Conservation (phyloP, 2,888 invertebrate genomes). For the Notocelia uddmanniana region DNA sequence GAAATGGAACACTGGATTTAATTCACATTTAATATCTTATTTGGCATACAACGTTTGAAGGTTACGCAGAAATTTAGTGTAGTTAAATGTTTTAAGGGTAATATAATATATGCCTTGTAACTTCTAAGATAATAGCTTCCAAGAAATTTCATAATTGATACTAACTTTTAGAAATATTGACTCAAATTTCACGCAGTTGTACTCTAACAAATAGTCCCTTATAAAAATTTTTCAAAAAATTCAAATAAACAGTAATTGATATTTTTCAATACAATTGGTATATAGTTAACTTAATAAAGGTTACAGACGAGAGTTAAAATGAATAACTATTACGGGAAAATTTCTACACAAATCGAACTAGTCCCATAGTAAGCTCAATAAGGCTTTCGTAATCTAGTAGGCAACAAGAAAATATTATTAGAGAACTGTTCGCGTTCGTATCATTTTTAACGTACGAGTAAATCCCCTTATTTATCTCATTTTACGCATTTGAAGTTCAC, state of each 20-base stretch:
- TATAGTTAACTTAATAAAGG: not conserved
- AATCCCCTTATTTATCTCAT: no score
- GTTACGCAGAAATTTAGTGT: not conserved
- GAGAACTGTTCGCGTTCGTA: no score
- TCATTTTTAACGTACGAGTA: no score
- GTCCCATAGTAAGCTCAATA: no score
- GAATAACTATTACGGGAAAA: not conserved
- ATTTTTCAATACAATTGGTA: not conserved
- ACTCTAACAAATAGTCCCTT: not conserved
- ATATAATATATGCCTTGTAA: no score
- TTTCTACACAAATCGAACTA: no score
- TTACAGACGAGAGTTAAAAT: not conserved
- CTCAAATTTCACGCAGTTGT: not conserved
- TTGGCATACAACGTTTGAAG: slow-evolving; percentile 10
- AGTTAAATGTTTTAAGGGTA: not conserved
- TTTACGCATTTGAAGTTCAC: slow-evolving; percentile 19
- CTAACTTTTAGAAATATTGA: not conserved
- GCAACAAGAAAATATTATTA: no score
- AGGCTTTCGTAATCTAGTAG: no score
- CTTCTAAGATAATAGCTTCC: not conserved
- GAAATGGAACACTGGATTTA: slow-evolving; percentile 21
- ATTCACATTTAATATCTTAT: slow-evolving; percentile 8
- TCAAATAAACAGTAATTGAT: not conserved
- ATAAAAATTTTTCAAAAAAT: not conserved
- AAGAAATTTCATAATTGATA: not conserved